phyloP scores from a whole-genome alignment of 2,888 invertebrate species.

The Escarpia spicata region DNA sequence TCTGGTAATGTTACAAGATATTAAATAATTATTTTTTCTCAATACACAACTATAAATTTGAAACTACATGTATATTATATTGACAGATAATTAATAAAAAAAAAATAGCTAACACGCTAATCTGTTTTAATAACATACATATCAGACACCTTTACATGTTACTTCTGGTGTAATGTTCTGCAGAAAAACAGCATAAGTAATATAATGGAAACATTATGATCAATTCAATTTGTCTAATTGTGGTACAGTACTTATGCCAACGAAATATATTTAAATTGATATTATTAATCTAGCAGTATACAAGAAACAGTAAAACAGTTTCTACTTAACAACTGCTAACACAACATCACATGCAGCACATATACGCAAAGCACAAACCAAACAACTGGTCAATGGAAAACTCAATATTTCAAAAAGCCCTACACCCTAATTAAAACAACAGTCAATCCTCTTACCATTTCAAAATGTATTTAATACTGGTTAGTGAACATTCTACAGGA shows the following conservation, averaged over 20 bases:
- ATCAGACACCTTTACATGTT: too few species aligned
- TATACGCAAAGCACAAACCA: neutral
- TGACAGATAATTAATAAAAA: too few species aligned
- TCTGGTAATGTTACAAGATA: neutral
- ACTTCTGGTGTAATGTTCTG: neutral
- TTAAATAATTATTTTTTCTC: too few species aligned
- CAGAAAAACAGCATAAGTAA: neutral
- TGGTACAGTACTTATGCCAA: neutral
- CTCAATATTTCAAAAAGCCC: neutral
- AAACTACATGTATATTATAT: too few species aligned
- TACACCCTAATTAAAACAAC: too few species aligned
- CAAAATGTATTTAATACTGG: too few species aligned
- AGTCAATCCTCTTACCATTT: too few species aligned
- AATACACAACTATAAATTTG: too few species aligned
- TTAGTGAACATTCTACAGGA: too few species aligned
- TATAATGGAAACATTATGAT: neutral
- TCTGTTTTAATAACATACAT: too few species aligned
- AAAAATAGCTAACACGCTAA: too few species aligned
- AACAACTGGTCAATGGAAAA: neutral
- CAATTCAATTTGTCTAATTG: neutral
- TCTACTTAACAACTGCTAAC: neutral
- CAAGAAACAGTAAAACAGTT: neutral
- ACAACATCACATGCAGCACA: neutral
- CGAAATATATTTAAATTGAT: neutral
- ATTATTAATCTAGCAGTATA: neutral